Base-by-base conservation (phyloP, 2,888 invertebrate species). In the Plagiodera versicolora region DNA sequence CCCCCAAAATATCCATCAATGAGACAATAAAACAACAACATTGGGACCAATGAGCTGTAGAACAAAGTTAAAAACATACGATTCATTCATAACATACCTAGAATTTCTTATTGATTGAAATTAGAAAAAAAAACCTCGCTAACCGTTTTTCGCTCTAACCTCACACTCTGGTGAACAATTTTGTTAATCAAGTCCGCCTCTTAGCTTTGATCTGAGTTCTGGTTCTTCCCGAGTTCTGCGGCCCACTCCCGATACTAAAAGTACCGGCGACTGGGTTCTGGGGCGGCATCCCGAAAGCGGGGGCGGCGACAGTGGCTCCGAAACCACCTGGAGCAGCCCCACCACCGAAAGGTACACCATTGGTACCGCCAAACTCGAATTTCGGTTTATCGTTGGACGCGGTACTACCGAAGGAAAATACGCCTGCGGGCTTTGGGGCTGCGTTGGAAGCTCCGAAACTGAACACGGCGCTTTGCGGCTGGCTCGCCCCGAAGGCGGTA, bases 201-300 rank as follows among this genome's bases (percentile, higher is more conserved):
- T 81, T 77, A 9, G 75, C 69, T 49, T 80, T 78, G 39, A 75
- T 71, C 32, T 71, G 71, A 4, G 77, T 71, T 53, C 82, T 74
- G 45, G 79, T 71, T 61, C 80, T 76, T n/a, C 80, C 76, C n/a
- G 79, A 76, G 72, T 80, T 6, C 76, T 79, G 59, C 8, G 72
- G 60, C 11, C 82, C 82, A 1, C 80, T 76, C 10, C 83, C 83
- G 61, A 83, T 83, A 68, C 78, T 83, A 65, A 83, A 83, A 80
- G 81, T 82, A 50, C 78, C 73, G 1, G 58, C 45, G 10, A 20
- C 35, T 16, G n/a, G 50, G 10, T 14, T 57, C 44, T 48, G 55
- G 9, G 5, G 56, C 55, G 35, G 61, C 65, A 48, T 14, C 9
- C 53, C 44, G 18, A 44, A 53, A 11, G 46, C 9, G 17, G 35